Conservation (phyloP, 2,888 invertebrate genomes). For the Gryllus longicercus region DNA sequence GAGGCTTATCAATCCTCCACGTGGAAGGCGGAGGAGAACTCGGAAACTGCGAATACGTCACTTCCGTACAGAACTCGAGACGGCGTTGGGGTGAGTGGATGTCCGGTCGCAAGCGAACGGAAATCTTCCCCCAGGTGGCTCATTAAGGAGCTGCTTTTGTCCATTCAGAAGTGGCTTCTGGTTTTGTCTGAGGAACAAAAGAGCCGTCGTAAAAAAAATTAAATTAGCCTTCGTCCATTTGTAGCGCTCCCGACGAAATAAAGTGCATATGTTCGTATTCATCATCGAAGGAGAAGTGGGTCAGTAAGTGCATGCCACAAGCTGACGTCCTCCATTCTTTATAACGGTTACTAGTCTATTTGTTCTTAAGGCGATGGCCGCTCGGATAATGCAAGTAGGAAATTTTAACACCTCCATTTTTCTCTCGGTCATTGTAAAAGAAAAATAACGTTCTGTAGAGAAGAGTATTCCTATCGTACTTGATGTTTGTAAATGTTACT, state of each 20-base stretch:
- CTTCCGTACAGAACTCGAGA: too few species aligned
- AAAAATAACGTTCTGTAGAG: too few species aligned
- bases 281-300: not conserved
- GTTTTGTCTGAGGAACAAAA: not conserved
- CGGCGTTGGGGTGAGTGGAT: not conserved
- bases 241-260: not conserved
- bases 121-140: not conserved
- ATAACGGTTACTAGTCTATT: not conserved
- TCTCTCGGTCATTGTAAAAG: too few species aligned
- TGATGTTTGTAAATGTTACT: too few species aligned
- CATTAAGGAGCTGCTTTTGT: not conserved
- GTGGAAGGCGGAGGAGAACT: too few species aligned
- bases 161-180: not conserved
- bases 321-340: not conserved
- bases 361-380: not conserved
- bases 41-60: too few species aligned
- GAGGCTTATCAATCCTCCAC: too few species aligned
- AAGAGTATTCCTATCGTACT: too few species aligned
- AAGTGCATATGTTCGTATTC: not conserved
- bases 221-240: not conserved
- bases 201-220: not conserved
- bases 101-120: not conserved
- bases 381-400: too few species aligned
- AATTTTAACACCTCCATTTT: too few species aligned
- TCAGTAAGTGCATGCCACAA: not conserved